Conservation (phyloP, 2,113 vertebrate genomes). For the Mormyrus iriodes region DNA sequence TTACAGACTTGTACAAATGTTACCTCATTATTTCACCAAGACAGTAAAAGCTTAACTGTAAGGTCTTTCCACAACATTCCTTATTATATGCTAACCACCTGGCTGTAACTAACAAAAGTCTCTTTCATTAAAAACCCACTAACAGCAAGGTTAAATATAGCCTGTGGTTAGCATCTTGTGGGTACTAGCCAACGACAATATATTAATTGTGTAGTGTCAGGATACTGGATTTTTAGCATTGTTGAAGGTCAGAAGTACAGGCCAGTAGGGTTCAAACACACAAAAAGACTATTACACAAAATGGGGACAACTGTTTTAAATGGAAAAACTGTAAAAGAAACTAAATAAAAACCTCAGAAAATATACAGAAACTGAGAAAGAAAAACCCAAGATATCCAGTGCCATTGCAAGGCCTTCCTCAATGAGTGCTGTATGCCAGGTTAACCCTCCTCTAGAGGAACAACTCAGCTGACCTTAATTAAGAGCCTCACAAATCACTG, state of each 20-base stretch:
- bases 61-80: background rate
- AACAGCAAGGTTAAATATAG: background rate
- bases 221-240: background rate
- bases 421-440: background rate
- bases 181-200: background rate
- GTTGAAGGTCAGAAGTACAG: background rate
- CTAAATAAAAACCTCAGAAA: background rate
- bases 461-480: background rate
- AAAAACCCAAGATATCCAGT: background rate
- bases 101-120: background rate
- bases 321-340: background rate
- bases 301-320: background rate
- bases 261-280: background rate
- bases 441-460: background rate
- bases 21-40: background rate
- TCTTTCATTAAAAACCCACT: background rate
- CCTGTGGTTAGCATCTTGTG: background rate
- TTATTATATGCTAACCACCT: background rate
- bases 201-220: background rate
- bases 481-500: background rate
- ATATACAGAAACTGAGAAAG: background rate
- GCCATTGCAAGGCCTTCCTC: background rate
- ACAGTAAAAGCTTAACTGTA: background rate
- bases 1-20: background rate
- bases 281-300: background rate